Evolutionary conservation across 2,888 invertebrate genomes (phyloP).

Genomic region (Dynastes maya): DNA sequence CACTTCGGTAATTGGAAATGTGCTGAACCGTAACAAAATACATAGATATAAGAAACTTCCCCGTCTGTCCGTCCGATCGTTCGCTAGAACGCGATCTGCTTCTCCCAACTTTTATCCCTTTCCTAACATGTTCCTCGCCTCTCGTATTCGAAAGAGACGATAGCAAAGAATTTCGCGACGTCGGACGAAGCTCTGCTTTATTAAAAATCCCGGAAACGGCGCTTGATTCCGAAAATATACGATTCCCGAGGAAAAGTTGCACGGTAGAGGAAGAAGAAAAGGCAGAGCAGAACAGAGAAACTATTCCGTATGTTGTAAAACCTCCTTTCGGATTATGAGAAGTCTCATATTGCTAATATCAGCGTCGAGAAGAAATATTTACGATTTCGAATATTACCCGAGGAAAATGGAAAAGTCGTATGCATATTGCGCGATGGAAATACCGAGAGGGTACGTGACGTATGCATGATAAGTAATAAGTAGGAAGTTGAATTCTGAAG

Average conservation of each 20-base stretch:
- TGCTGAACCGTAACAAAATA: constrained; percentile 68
- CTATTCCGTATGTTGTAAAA: constrained; percentile 10
- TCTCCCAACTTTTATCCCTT: constrained; percentile 50
- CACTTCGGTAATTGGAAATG: constrained; percentile 68
- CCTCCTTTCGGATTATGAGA: background rate
- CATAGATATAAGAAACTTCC: constrained; percentile 65
- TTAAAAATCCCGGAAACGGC: constrained; percentile 13
- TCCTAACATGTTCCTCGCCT: background rate
- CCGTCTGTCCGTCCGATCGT: constrained; percentile 63
- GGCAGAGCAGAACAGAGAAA: background rate
- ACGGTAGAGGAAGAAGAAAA: background rate
- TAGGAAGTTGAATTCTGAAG: no score
- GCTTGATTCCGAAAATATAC: constrained; percentile 11
- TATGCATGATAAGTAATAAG: no score
- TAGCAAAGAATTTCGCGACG: background rate
- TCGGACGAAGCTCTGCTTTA: background rate
- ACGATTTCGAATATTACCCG: background rate
- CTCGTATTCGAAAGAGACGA: background rate
- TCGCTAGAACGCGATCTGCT: constrained; percentile 58
- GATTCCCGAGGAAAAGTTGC: background rate
- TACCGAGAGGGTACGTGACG: no score
- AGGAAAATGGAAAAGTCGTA: background rate
- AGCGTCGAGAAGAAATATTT: background rate
- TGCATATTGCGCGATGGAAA: background rate
- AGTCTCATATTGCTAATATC: constrained; percentile 12